Evolutionary conservation across 2,888 invertebrate genomes (phyloP).

Genomic region (Stenichneumon culpator): DNA sequence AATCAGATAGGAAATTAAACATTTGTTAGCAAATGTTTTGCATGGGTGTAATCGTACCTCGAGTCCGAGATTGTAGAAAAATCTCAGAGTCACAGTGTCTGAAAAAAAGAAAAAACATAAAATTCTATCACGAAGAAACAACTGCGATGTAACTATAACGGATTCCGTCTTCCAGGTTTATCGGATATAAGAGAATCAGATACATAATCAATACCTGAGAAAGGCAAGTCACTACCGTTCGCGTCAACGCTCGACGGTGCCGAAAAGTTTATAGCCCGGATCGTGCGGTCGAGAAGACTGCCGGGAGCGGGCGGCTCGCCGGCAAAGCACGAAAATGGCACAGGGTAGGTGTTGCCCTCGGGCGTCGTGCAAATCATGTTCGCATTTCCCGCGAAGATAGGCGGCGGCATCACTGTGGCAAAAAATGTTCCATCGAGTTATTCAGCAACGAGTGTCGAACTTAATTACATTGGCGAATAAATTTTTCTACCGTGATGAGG

Average conservation of each 20-base stretch:
- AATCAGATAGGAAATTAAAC: background rate
- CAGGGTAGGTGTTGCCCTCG: constrained; percentile 60
- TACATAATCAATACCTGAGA: constrained; percentile 85
- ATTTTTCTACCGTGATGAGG: constrained; percentile 44
- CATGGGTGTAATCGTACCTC: constrained; percentile 82
- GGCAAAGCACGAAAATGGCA: constrained; percentile 53
- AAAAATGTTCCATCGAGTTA: background rate
- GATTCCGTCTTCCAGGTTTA: constrained; percentile 69
- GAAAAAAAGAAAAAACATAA: constrained; percentile 76
- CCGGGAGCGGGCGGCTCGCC: constrained; percentile 61
- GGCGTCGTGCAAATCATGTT: constrained; percentile 58
- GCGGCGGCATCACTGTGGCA: constrained; percentile 45
- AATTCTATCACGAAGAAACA: background rate
- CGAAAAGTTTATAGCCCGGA: constrained; percentile 78
- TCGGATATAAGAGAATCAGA: constrained; percentile 69
- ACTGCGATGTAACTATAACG: constrained; percentile 69
- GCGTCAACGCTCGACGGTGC: constrained; percentile 84
- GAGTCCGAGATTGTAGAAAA: constrained; percentile 90
- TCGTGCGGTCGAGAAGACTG: constrained; percentile 70
- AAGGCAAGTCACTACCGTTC: constrained; percentile 87
- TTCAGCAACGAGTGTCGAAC: background rate
- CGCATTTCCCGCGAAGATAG: constrained; percentile 54
- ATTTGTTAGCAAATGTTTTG: background rate
- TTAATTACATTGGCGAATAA: no score
- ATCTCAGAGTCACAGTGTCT: constrained; percentile 88